Percentiles rank a stretch among this genome's conserved stretches.
Evolutionary conservation across 2,113 vertebrate genomes (phyloP).

Genomic region (Steatornis caripensis): DNA sequence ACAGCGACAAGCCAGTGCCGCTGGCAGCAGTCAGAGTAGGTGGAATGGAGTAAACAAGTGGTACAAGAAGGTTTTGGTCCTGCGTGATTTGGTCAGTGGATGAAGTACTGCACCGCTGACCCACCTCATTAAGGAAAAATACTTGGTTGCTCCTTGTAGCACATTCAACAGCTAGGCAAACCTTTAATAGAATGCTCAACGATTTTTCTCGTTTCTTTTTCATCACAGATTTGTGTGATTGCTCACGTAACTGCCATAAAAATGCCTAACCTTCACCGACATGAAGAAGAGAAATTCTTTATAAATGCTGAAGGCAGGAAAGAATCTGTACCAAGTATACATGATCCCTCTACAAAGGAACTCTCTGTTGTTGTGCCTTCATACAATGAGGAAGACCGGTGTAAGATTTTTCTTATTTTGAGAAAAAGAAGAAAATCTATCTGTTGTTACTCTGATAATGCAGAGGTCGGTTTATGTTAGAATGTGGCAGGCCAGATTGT

Average conservation of each 20-base stretch:
- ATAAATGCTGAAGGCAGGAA: conserved; percentile 70
- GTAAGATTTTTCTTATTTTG: conserved; percentile 64
- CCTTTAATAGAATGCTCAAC: background rate
- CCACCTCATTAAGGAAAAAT: background rate
- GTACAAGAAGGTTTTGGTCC: background rate
- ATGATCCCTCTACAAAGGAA: conserved; percentile 79
- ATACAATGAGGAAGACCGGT: conserved; percentile 89
- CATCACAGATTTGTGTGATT: conserved; percentile 74
- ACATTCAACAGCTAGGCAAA: background rate
- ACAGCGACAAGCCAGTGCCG: background rate
- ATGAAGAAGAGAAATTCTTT: conserved; percentile 84
- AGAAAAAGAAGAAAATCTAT: conserved; percentile 25
- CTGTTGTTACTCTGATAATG: background rate
- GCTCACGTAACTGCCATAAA: conserved; percentile 83
- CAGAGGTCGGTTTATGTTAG: background rate
- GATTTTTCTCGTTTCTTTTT: background rate
- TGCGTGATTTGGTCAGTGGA: background rate
- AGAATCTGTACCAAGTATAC: conserved; percentile 80
- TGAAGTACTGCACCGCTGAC: rapidly evolving
- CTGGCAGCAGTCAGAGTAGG: background rate
- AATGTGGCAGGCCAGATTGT: background rate
- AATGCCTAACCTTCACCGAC: conserved; percentile 69
- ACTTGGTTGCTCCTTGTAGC: background rate
- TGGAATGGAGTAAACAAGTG: background rate
- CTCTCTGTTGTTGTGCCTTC: conserved; percentile 92